Evolutionary conservation across 2,888 invertebrate genomes (phyloP).

Genomic region (Lissonota sp.): DNA sequence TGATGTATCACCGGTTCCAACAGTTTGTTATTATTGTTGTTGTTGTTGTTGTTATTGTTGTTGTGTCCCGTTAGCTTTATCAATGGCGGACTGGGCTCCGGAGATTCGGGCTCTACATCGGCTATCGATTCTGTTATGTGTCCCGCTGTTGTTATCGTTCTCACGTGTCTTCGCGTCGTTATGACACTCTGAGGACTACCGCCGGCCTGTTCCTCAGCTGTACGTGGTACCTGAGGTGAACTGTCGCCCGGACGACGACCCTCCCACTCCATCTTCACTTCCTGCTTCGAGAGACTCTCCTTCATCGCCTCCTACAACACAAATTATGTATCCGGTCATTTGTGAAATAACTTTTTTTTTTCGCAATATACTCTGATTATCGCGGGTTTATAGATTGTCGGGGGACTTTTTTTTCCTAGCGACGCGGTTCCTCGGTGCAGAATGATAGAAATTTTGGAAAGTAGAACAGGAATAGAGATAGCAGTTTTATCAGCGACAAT

Average conservation of each 20-base stretch:
- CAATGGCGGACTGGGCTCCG: slow-evolving; percentile 70
- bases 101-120: slow-evolving; percentile 76
- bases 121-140: slow-evolving; percentile 84
- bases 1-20: slow-evolving; percentile 76
- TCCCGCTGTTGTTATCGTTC: slow-evolving; percentile 87
- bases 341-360: slow-evolving; percentile 27
- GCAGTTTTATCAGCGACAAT: slow-evolving; percentile 54
- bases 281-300: slow-evolving; percentile 78
- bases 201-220: slow-evolving; percentile 72
- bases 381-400: too few relatives aligned
- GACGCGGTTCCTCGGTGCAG: too few relatives aligned
- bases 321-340: slow-evolving; percentile 27
- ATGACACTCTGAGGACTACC: slow-evolving; percentile 84
- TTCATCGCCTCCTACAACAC: slow-evolving; percentile 80
- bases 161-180: slow-evolving; percentile 85
- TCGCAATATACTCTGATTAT: background rate
- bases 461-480: slow-evolving; percentile 75
- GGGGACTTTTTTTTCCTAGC: too few relatives aligned
- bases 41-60: slow-evolving; percentile 64
- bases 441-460: slow-evolving; percentile 59
- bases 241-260: slow-evolving; percentile 72
- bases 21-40: slow-evolving; percentile 53
- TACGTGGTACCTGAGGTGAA: slow-evolving; percentile 70
- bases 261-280: slow-evolving; percentile 81
- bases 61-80: slow-evolving; percentile 51